phyloP scores from a whole-genome alignment of 2,888 invertebrate species.

The Drosophila mercatorum region DNA sequence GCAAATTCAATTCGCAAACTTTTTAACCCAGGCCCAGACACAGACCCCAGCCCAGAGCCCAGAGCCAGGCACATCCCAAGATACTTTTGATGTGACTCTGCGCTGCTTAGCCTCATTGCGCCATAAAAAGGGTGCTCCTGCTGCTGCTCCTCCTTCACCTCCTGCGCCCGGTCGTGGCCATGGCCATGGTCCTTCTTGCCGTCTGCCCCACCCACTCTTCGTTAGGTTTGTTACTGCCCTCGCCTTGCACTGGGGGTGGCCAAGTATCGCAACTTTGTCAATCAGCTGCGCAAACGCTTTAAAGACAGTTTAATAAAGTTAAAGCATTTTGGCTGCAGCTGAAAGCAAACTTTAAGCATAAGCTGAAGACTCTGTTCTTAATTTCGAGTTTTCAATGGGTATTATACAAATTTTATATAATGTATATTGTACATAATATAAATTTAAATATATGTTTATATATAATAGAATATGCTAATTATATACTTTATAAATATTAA shows the following conservation, averaged over 20 bases:
- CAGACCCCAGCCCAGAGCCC: constrained; percentile 27
- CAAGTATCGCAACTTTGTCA: constrained; percentile 19
- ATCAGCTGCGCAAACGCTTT: constrained; percentile 9
- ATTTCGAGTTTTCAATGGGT: too few species aligned
- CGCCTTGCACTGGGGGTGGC: constrained; percentile 8
- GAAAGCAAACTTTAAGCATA: too few species aligned
- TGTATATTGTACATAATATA: too few species aligned
- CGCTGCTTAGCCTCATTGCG: constrained; percentile 35
- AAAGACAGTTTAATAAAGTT: background rate
- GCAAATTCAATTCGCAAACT: constrained; percentile 82
- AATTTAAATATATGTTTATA: too few species aligned
- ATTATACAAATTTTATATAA: too few species aligned
- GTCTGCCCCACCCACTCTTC: background rate
- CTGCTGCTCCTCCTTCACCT: background rate
- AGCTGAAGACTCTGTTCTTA: too few species aligned
- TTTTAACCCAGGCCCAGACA: constrained; percentile 53
- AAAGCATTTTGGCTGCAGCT: background rate
- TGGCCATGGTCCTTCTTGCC: background rate
- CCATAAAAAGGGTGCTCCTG: constrained; percentile 31
- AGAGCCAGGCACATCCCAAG: constrained; percentile 33
- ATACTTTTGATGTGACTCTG: constrained; percentile 51
- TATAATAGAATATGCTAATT: too few species aligned
- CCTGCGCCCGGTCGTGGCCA: background rate
- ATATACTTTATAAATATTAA: too few species aligned
- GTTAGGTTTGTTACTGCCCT: background rate